Base-by-base conservation (phyloP, 2,888 invertebrate species). In the Amblyjoppa proteus region DNA sequence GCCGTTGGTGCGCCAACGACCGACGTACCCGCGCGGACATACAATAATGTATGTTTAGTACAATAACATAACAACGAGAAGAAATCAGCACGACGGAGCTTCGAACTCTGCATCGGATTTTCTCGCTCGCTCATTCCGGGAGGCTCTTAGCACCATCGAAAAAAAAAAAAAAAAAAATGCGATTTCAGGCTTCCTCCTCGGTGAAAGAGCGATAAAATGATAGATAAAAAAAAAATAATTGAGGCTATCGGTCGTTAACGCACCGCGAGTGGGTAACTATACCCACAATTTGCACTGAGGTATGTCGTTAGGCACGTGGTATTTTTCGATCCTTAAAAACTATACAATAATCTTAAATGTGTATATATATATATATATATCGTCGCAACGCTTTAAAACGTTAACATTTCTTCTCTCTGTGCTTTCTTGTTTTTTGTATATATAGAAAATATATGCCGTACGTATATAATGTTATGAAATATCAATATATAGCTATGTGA, bases 291-390 rank as follows among this genome's bases (percentile, higher is more conserved):
- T 85, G 89, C 89, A 88, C 87, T 92, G 93, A 93, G 93, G 93
- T 93, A 93, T 92, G 89, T 93, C 91, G 91, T 92, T 92, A 92
- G 93, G 91, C 91, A 92, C 83, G 41, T 56, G 41, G 71, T 73
- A 53, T 51, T 75, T 75, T 69, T 68, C 38, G 13, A 56, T 73
- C 20, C 83, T 80, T 74, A 81, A 80, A 79, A 85, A 84, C 81
- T 83, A 71, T 34, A 84, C 83, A 84, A 87, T 85, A 87, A 84
- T 83, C 84, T 83, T 84, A 84, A 86, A 61, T 87, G 84, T 84
- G 83, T 83, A 76, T 70, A 83, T 85, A 68, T 49, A 85, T 75
- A 56, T 82, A 84, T 70, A 71, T 73, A 84, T 84, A 81, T 85
- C 70, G 77, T 84, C 81, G 83, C 77, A 86, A 79, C 77, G 75